These are phyloP conservation scores for Sebastes iracundus DNA, from an alignment of 2,797 vertebrate genomes.

Conservation along the genomic window DNA sequence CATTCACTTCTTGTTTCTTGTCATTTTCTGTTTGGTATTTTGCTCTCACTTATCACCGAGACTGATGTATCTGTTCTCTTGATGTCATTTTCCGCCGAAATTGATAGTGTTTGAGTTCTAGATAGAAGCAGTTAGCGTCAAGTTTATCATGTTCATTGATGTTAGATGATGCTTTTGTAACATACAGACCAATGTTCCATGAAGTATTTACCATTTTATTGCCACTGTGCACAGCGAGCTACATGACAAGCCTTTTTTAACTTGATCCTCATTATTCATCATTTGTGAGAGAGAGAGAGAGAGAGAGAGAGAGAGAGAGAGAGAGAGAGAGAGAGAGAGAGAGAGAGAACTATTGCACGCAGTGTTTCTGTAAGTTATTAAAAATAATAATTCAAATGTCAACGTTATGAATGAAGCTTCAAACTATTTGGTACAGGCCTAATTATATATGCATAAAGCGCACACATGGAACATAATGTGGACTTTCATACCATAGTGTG, in stretches of 20 bases:
- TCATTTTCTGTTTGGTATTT: conserved; percentile 11
- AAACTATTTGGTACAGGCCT: no score
- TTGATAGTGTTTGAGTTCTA: not conserved
- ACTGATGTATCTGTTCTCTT: conserved; percentile 6
- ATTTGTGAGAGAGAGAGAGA: no score
- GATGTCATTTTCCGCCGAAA: not conserved
- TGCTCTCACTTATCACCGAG: conserved; percentile 8
- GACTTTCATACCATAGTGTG: no score
- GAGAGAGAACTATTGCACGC: no score
- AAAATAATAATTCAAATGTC: no score
- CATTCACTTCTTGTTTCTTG: conserved; percentile 9
- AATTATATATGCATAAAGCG: no score
- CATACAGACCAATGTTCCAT: not conserved
- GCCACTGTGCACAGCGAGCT: not conserved
- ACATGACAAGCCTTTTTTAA: not conserved
- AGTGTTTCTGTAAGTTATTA: no score
- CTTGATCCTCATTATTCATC: not conserved
- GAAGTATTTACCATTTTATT: not conserved
- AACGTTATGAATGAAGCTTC: no score
- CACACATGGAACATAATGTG: no score
- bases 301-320: no score
- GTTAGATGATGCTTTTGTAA: not conserved
- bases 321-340: no score
- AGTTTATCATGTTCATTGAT: not conserved
- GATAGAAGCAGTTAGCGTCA: not conserved